Evolutionary conservation across 1,140 invertebrate species (phyloP).

Genomic region (Phocides pigmalion): DNA sequence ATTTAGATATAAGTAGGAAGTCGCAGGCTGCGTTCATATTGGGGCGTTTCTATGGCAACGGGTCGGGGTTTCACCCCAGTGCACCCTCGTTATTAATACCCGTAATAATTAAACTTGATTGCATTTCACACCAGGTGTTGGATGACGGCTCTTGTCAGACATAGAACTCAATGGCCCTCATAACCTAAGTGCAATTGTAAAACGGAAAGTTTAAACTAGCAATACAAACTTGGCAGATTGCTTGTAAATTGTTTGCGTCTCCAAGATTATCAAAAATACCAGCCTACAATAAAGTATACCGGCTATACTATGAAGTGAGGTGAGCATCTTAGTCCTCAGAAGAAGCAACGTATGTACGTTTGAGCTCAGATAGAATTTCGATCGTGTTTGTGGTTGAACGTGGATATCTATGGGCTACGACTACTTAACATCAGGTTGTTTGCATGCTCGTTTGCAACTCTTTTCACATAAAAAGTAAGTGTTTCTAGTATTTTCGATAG

Average conservation of each 20-base stretch:
- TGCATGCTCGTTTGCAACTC: too few relatives aligned
- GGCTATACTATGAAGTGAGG: too few relatives aligned
- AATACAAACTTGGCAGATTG: background rate
- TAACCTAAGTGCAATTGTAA: constrained; percentile 43
- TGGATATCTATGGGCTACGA: too few relatives aligned
- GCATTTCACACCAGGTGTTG: constrained; percentile 82
- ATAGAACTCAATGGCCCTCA: constrained; percentile 49
- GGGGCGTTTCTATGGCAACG: constrained; percentile 75
- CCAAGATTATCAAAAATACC: background rate
- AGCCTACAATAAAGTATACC: too few relatives aligned
- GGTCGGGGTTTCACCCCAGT: constrained; percentile 64
- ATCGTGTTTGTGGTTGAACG: too few relatives aligned
- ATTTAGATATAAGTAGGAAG: constrained; percentile 57
- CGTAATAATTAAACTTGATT: constrained; percentile 83
- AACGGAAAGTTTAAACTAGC: constrained; percentile 29
- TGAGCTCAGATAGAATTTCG: too few relatives aligned
- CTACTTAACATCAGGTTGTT: too few relatives aligned
- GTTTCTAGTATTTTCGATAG: too few relatives aligned
- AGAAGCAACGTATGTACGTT: too few relatives aligned
- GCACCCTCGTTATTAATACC: constrained; percentile 83
- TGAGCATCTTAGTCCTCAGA: too few relatives aligned
- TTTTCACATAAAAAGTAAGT: too few relatives aligned
- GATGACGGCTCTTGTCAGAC: constrained; percentile 74
- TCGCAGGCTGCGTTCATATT: constrained; percentile 68
- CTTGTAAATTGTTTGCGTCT: background rate